Base-by-base conservation (phyloP, 1,140 invertebrate genomes). In the Drosophila busckii region DNA sequence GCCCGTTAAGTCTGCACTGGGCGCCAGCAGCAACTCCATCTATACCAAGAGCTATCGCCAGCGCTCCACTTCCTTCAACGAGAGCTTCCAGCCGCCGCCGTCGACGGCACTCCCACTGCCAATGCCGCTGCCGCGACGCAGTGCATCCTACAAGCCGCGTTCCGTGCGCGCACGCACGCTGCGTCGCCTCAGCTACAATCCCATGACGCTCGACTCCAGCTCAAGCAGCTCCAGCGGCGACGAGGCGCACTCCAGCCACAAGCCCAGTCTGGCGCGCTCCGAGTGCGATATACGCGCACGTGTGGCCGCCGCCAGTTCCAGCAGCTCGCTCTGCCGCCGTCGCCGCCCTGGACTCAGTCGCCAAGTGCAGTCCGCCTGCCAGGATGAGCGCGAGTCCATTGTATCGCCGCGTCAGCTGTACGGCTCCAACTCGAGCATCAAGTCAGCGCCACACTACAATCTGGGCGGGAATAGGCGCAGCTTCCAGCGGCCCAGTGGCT, bases 151-250 rank as follows among this genome's bases (percentile, higher is more conserved):
- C 20, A 87, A 87, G 8, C 84, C 86, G 1, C 83, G 85, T 8
- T 86, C 84, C 0, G 88, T 90, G 20, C 76, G 88, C 13, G 89
- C 90, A 16, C 75, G 89, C 9, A 90, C 90, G 12, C 56, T 89
- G 3, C 70, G 89, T 3, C 70, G 89, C 3, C 87, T 90, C 40
- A 90, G 89, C 19, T 90, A 90, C 62, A 90, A 90, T 84, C 89
- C 89, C 8, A 88, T 83, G 86, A 87, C 56, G 65, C 86, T 86
- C 37, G 82, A 89, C 69, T 70, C 89, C 41, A 71, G 89, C 80
- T 85, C 78, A 10, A 87, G 87, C 0, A 85, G 76, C 49, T 85
- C 84, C 23, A 85, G 84, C 3, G 78, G 63, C 16, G 87, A 88
- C 49, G 64, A 62, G 50, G 48, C 37, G 41, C n/a, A n/a, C n/a